Conservation (phyloP, 35 echinoderm and acorn worm genomes). For the Apostichopus parvimensis region DNA sequence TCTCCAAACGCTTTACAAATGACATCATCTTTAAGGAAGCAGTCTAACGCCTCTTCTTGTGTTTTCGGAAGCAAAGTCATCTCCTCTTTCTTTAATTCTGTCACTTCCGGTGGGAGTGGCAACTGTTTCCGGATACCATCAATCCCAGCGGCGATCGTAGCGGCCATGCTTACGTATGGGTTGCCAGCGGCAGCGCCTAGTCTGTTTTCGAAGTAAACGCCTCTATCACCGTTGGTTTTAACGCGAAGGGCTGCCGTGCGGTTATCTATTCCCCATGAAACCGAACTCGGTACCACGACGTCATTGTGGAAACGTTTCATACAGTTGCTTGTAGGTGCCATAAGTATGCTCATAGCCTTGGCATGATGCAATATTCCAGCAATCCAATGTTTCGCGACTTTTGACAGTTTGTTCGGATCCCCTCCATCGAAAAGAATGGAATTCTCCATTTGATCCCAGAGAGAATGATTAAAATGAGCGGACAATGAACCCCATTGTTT, state of each 20-base stretch:
- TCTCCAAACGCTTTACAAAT: slow-evolving; percentile 55
- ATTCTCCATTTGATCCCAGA: slow-evolving; percentile 68
- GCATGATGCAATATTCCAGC: slow-evolving; percentile 66
- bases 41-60: slow-evolving; percentile 51
- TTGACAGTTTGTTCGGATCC: slow-evolving; percentile 46
- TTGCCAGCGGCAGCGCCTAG: slow-evolving; percentile 82
- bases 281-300: slow-evolving; percentile 38
- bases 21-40: slow-evolving; percentile 51
- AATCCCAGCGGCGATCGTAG: slow-evolving; percentile 81
- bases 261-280: slow-evolving; percentile 71
- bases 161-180: slow-evolving; percentile 81
- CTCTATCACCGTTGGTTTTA: slow-evolving; percentile 65
- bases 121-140: slow-evolving; percentile 69
- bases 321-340: slow-evolving; percentile 73
- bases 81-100: slow-evolving; percentile 22
- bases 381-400: slow-evolving; percentile 66
- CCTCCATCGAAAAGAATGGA: slow-evolving; percentile 66
- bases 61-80: slow-evolving; percentile 1
- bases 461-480: slow-evolving; percentile 73
- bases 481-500: slow-evolving; percentile 11
- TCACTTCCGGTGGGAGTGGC: slow-evolving; percentile 44
- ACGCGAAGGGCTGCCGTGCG: slow-evolving; percentile 52
- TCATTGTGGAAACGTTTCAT: slow-evolving; percentile 39
- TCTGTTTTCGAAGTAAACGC: slow-evolving; percentile 81
- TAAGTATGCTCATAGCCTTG: slow-evolving; percentile 46